phyloP scores from a whole-genome alignment of 2,888 invertebrate species.

The Cryptocephalus primarius region DNA sequence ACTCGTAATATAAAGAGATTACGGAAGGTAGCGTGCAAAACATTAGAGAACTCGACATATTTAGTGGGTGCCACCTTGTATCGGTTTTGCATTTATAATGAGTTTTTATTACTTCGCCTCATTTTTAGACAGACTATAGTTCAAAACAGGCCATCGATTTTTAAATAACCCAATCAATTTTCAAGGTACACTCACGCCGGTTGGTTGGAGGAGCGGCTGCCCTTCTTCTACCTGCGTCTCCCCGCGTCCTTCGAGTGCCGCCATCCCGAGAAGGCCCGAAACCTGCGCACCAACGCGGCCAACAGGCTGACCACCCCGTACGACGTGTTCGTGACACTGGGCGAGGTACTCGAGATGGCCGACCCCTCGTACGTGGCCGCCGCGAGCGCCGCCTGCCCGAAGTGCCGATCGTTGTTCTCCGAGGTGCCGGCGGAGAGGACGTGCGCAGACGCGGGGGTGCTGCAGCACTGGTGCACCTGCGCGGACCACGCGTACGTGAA shows the following conservation, averaged over 20 bases:
- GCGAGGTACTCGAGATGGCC: conserved; percentile 48
- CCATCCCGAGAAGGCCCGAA: conserved; percentile 43
- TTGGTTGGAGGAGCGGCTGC: conserved; percentile 68
- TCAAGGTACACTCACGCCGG: conserved; percentile 54
- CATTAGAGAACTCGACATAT: no score
- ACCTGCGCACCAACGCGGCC: conserved; percentile 52
- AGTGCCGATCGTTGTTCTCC: conserved; percentile 52
- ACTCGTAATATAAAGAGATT: no score
- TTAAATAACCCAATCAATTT: no score
- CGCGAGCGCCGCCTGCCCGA: conserved; percentile 45
- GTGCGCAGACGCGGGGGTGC: conserved; percentile 55
- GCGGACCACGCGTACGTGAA: conserved; percentile 44
- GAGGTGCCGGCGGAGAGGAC: conserved; percentile 46
- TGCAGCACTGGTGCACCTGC: conserved; percentile 70
- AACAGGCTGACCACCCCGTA: conserved; percentile 66
- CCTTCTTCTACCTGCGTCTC: conserved; percentile 58
- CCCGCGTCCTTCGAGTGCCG: conserved; percentile 49
- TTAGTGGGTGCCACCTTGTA: no score
- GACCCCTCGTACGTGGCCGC: conserved; percentile 27
- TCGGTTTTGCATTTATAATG: no score
- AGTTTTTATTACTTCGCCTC: no score
- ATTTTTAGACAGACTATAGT: no score
- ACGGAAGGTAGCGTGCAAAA: no score
- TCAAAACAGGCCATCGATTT: no score
- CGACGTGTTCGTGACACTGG: conserved; percentile 61